These are phyloP conservation scores for Simalia tracyae DNA, from an alignment of 2,797 vertebrate species.

Conservation along the genomic window DNA sequence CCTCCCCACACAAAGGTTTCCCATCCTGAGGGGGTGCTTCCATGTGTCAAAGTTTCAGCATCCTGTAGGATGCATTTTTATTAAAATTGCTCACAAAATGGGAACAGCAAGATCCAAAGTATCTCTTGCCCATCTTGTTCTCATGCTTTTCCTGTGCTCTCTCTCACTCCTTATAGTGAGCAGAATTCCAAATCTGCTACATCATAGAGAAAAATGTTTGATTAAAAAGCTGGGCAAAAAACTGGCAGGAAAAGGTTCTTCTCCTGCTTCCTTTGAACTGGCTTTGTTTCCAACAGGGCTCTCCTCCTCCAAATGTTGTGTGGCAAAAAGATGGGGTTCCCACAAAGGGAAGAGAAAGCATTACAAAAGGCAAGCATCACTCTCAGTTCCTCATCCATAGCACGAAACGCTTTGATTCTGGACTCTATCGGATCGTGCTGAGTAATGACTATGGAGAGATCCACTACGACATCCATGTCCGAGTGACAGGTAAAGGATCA, in stretches of 20 bases:
- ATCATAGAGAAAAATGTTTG: background rate
- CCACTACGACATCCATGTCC: slow-evolving; percentile 60
- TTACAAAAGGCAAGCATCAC: slow-evolving; percentile 70
- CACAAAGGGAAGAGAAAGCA: slow-evolving; percentile 65
- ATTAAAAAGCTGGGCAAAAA: background rate
- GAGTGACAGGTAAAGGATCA: slow-evolving; percentile 63
- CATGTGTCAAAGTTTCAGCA: background rate
- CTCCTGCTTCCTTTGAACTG: background rate
- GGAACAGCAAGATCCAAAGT: background rate
- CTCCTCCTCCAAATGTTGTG: slow-evolving; percentile 59
- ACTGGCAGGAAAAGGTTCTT: background rate
- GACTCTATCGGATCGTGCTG: slow-evolving; percentile 64
- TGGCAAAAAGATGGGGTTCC: slow-evolving; percentile 71
- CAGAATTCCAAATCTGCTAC: background rate
- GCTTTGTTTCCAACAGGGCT: slow-evolving; percentile 61
- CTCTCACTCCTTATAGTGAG: background rate
- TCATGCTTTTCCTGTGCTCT: background rate
- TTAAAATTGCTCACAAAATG: background rate
- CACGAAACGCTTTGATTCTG: slow-evolving; percentile 66
- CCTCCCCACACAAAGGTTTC: background rate
- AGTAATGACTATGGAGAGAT: slow-evolving; percentile 68
- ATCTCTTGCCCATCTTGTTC: background rate
- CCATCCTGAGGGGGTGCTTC: background rate
- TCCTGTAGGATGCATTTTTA: background rate
- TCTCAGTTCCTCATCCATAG: slow-evolving; percentile 73